phyloP scores from a whole-genome alignment of 1,140 invertebrate species.

The Dolichoris vasculosae region DNA sequence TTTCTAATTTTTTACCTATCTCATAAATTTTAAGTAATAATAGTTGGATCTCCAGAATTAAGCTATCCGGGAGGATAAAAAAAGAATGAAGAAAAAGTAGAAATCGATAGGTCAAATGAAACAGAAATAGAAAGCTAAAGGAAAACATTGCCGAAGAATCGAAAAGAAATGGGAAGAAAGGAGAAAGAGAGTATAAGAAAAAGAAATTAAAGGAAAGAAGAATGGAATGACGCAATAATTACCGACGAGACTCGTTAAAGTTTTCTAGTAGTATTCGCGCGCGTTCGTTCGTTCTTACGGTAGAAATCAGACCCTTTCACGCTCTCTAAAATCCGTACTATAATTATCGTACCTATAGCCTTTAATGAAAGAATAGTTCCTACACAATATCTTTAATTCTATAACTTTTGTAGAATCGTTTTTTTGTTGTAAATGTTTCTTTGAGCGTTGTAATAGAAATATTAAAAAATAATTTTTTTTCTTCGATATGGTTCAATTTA shows the following conservation, averaged over 20 bases:
- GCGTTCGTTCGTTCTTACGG: slow-evolving; percentile 6
- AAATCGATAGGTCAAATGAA: slow-evolving; percentile 49
- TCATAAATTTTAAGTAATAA: slow-evolving; percentile 30
- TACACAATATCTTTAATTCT: slow-evolving; percentile 9
- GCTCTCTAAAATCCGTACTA: slow-evolving; percentile 24
- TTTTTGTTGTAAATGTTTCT: not conserved
- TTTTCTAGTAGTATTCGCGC: slow-evolving; percentile 25
- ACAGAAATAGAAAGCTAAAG: slow-evolving; percentile 33
- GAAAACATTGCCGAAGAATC: not conserved
- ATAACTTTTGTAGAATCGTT: not conserved
- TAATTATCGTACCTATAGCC: slow-evolving; percentile 41
- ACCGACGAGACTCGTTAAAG: slow-evolving; percentile 48
- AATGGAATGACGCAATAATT: slow-evolving; percentile 52
- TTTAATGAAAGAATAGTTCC: slow-evolving; percentile 10
- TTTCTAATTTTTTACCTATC: slow-evolving; percentile 17
- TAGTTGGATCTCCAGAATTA: slow-evolving; percentile 31
- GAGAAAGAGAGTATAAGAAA: not conserved
- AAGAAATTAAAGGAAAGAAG: slow-evolving; percentile 33
- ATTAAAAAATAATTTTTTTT: too few relatives aligned
- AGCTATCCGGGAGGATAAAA: slow-evolving; percentile 15
- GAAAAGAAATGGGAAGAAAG: not conserved
- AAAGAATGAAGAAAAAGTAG: slow-evolving; percentile 35
- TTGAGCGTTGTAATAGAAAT: not conserved
- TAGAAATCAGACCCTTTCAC: slow-evolving; percentile 44
- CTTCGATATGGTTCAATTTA: too few relatives aligned